These are phyloP conservation scores for Edolisoma coerulescens DNA, from an alignment of 2,113 vertebrate genomes.

Conservation along the genomic window DNA sequence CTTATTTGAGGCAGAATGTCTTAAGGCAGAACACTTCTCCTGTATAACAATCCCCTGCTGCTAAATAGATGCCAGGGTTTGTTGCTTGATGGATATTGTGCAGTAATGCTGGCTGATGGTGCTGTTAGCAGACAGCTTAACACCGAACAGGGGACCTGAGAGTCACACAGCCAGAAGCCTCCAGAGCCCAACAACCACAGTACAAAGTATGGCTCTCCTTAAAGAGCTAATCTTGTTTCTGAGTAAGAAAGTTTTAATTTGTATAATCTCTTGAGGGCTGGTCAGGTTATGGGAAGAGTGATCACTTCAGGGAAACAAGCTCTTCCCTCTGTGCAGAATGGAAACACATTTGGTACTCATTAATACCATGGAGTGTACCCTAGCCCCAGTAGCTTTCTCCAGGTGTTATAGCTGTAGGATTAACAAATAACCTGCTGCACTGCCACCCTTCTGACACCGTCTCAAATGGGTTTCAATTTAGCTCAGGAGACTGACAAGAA, in stretches of 20 bases:
- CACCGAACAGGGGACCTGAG: not conserved
- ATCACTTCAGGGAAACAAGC: not conserved
- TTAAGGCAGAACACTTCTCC: slow-evolving; percentile 20
- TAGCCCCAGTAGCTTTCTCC: not conserved
- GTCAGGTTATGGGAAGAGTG: not conserved
- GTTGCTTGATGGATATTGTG: slow-evolving; percentile 37
- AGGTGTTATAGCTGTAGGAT: not conserved
- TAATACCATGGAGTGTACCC: not conserved
- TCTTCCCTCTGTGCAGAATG: not conserved
- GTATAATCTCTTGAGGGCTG: not conserved
- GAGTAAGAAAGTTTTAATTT: not conserved
- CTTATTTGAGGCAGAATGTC: slow-evolving; percentile 59
- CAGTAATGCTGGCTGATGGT: not conserved
- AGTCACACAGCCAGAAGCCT: not conserved
- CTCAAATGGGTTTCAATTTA: not conserved
- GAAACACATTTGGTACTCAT: rapidly evolving
- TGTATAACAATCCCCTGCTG: slow-evolving; percentile 41
- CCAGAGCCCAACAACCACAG: not conserved
- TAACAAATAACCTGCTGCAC: not conserved
- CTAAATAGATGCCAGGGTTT: slow-evolving; percentile 50
- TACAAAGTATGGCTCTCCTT: not conserved
- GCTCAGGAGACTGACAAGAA: not conserved
- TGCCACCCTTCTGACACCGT: not conserved
- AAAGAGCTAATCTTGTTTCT: not conserved
- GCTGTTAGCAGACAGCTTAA: not conserved